Evolutionary conservation across 2,113 vertebrate species (phyloP).

Genomic region (Rattus rattus): DNA sequence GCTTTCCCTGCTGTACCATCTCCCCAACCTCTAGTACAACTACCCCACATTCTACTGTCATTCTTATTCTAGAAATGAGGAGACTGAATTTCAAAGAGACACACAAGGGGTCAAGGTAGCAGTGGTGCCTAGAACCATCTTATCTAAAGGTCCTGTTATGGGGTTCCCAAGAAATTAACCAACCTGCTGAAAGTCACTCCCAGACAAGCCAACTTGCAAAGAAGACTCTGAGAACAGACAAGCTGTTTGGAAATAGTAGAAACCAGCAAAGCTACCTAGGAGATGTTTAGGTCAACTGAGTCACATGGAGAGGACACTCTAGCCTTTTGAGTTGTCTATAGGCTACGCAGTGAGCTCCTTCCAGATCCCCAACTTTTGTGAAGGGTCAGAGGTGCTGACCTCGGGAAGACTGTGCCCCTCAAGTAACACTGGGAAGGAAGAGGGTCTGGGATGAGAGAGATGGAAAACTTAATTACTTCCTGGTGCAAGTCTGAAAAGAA

Average conservation of each 20-base stretch:
- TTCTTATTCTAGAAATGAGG: constrained; percentile 32
- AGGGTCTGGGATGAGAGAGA: neutral
- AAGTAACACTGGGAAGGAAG: neutral
- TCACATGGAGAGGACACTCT: neutral
- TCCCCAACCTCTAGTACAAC: neutral
- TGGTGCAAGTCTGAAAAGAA: neutral
- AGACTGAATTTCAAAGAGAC: constrained; percentile 52
- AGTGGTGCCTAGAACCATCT: neutral
- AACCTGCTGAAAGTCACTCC: neutral
- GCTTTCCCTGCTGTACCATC: neutral
- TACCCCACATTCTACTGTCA: neutral
- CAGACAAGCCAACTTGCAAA: neutral
- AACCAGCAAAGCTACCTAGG: neutral
- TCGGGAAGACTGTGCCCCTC: neutral
- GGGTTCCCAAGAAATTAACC: neutral
- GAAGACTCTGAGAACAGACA: neutral
- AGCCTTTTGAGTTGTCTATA: neutral
- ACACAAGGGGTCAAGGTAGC: neutral
- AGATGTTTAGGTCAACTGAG: neutral
- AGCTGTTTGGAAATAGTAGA: neutral
- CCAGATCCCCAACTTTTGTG: neutral
- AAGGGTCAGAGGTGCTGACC: neutral
- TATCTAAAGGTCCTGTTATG: constrained; percentile 19
- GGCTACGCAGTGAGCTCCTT: neutral
- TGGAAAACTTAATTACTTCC: neutral